Conservation (phyloP, 2,113 vertebrate genomes). For the Zosterops lateralis region DNA sequence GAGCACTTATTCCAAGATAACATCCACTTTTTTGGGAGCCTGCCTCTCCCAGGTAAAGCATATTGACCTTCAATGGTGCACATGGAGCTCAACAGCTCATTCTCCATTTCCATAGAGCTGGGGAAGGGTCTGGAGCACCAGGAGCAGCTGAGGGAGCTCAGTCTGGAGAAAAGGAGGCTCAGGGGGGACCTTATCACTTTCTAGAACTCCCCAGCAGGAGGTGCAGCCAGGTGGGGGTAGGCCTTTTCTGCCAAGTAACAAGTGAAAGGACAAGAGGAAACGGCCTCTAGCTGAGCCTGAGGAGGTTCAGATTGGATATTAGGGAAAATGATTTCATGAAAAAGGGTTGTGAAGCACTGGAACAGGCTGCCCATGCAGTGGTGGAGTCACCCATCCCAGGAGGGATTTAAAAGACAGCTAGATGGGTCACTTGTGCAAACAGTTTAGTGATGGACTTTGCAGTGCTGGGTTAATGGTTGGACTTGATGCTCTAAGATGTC, state of each 20-base stretch:
- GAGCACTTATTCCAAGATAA: neutral
- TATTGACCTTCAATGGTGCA: neutral
- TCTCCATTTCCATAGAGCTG: neutral
- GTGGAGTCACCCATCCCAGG: neutral
- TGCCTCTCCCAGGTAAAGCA: neutral
- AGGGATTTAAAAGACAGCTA: neutral
- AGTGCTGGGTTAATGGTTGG: neutral
- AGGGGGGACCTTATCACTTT: too few species aligned
- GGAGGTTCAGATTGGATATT: neutral
- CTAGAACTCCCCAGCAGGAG: neutral
- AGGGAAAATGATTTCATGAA: neutral
- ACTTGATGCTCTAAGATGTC: fast-evolving
- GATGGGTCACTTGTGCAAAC: neutral
- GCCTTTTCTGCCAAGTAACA: neutral
- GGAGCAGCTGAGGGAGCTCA: neutral
- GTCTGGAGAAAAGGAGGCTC: neutral
- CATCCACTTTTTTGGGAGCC: neutral
- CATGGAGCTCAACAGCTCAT: neutral
- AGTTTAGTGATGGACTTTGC: neutral
- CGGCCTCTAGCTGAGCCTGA: fast-evolving
- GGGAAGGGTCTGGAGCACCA: neutral
- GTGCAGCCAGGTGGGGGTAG: neutral
- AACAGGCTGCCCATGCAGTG: neutral
- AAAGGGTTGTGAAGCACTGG: neutral
- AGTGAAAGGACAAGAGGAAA: neutral